phyloP scores from a whole-genome alignment of 2,797 vertebrate genomes.

The Carcharodon carcharias region DNA sequence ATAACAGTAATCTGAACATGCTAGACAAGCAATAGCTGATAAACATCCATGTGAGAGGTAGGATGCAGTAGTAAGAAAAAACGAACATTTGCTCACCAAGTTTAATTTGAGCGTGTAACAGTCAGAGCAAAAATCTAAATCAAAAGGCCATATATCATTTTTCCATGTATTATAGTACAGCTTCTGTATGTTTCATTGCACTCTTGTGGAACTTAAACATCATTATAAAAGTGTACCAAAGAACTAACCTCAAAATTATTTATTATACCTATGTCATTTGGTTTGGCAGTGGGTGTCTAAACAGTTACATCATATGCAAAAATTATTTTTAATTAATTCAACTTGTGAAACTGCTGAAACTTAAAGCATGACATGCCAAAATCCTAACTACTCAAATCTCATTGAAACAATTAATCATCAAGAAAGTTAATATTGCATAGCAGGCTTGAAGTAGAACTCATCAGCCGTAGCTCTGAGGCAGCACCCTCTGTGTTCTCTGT shows the following conservation, averaged over 20 bases:
- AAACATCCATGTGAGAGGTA: not conserved
- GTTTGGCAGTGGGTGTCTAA: not conserved
- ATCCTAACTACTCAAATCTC: not conserved
- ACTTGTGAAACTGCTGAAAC: not conserved
- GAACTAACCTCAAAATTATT: not conserved
- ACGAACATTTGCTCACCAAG: not conserved
- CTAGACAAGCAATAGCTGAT: not conserved
- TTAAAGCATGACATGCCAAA: not conserved
- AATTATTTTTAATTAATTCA: not conserved
- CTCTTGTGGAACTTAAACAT: not conserved
- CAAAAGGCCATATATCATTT: not conserved
- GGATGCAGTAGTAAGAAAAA: not conserved
- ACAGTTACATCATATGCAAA: not conserved
- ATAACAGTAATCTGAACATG: not conserved
- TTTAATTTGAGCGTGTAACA: not conserved
- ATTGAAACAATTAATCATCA: not conserved
- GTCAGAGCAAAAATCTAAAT: not conserved
- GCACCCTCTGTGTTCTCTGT: not conserved
- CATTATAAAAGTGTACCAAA: not conserved
- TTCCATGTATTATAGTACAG: not conserved
- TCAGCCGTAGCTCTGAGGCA: not conserved
- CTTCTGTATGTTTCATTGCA: not conserved
- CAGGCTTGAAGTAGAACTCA: not conserved
- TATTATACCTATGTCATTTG: not conserved
- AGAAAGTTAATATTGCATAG: not conserved